These are phyloP conservation scores for Syritta pipiens DNA, from an alignment of 2,888 invertebrate species.

Conservation along the genomic window DNA sequence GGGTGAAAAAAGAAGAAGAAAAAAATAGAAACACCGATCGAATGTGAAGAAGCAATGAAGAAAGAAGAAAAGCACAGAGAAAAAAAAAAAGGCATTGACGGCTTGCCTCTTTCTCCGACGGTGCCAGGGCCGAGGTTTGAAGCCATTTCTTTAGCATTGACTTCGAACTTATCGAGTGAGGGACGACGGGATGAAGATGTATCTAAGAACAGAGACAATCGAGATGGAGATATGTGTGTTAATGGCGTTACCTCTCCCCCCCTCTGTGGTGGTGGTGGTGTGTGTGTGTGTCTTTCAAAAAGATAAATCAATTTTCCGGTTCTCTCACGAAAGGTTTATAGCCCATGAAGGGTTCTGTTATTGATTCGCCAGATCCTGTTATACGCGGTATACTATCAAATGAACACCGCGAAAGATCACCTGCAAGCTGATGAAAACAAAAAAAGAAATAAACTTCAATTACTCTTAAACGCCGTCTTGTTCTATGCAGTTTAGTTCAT, in stretches of 20 bases:
- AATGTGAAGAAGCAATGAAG: slow-evolving; percentile 45
- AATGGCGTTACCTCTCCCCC: slow-evolving; percentile 21
- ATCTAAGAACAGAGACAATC: slow-evolving; percentile 50
- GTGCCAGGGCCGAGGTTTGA: not conserved
- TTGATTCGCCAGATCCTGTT: slow-evolving; percentile 40
- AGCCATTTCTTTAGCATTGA: slow-evolving; percentile 66
- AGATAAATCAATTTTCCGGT: slow-evolving; percentile 35
- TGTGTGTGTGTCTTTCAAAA: not conserved
- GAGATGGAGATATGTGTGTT: slow-evolving; percentile 47
- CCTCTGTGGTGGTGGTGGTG: not conserved
- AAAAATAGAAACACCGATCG: slow-evolving; percentile 4
- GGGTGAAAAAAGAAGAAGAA: slow-evolving; percentile 3
- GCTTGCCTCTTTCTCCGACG: too few species aligned
- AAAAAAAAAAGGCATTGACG: too few species aligned
- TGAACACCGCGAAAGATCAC: too few species aligned
- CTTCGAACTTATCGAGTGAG: slow-evolving; percentile 42
- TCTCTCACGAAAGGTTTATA: slow-evolving; percentile 28
- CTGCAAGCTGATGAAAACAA: too few species aligned
- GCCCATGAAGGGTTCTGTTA: slow-evolving; percentile 48
- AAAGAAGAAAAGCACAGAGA: not conserved
- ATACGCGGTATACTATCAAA: slow-evolving; percentile 9
- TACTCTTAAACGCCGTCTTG: slow-evolving; percentile 2
- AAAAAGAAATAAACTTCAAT: slow-evolving; percentile 19
- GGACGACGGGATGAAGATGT: not conserved
- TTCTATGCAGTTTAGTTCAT: slow-evolving; percentile 45